Conservation (phyloP, 2,113 vertebrate genomes). For the Origma solitaria region DNA sequence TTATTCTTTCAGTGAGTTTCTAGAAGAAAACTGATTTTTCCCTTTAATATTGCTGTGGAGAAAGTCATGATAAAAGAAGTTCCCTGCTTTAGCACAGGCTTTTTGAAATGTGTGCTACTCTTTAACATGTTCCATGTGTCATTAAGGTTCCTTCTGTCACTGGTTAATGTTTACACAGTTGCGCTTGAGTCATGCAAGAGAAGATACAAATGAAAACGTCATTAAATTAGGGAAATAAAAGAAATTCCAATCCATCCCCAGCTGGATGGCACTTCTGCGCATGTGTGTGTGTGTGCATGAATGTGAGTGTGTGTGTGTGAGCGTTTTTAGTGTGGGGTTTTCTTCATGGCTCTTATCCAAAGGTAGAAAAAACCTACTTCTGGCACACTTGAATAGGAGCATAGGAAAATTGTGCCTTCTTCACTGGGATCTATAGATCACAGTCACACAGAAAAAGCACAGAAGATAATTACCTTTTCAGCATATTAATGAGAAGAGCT, state of each 20-base stretch:
- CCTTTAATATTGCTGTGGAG: neutral
- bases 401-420: neutral
- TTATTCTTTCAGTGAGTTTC: neutral
- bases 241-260: neutral
- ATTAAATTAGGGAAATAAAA: neutral
- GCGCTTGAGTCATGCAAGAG: neutral
- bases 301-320: fast-evolving
- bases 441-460: neutral
- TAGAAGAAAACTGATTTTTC: neutral
- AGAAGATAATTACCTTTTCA: neutral
- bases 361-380: neutral
- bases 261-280: fast-evolving
- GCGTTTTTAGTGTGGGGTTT: neutral
- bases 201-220: neutral
- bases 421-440: neutral
- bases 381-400: neutral
- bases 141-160: neutral
- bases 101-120: neutral
- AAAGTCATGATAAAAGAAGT: neutral
- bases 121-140: neutral
- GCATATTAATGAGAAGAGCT: neutral
- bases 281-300: fast-evolving
- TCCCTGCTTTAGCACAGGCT: neutral
- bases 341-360: neutral
- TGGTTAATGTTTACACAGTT: neutral